Evolutionary conservation across 2,113 vertebrate species (phyloP).

Genomic region (Erythrolamprus reginae): DNA sequence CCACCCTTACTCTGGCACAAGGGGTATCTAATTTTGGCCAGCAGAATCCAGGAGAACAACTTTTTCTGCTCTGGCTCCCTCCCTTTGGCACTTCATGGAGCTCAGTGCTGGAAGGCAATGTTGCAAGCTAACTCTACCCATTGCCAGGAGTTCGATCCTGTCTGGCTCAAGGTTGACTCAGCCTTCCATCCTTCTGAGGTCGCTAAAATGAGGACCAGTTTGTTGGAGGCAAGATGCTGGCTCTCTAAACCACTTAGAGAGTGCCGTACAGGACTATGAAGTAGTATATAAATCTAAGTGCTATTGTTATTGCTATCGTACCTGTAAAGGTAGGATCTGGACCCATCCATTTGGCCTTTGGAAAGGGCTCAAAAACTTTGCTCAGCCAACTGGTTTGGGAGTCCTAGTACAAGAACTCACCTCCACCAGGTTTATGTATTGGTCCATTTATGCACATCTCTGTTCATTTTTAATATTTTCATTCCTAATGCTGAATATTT

Average conservation of each 20-base stretch:
- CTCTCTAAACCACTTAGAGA: background rate
- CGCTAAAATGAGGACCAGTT: too few relatives aligned
- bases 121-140: too few relatives aligned
- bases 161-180: too few relatives aligned
- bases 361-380: background rate
- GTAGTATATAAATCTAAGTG: background rate
- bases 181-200: too few relatives aligned
- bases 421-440: background rate
- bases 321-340: background rate
- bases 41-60: background rate
- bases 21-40: background rate
- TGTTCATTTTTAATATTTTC: background rate
- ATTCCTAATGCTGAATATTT: too few relatives aligned
- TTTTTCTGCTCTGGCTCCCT: background rate
- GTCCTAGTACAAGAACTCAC: too few relatives aligned
- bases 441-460: background rate
- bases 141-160: too few relatives aligned
- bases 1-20: background rate
- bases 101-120: background rate
- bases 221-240: background rate
- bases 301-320: background rate
- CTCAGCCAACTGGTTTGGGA: background rate
- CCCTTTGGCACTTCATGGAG: background rate
- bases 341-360: background rate
- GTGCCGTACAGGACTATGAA: background rate